Conservation (phyloP, 2,888 invertebrate genomes). For the Melitaea athalia region DNA sequence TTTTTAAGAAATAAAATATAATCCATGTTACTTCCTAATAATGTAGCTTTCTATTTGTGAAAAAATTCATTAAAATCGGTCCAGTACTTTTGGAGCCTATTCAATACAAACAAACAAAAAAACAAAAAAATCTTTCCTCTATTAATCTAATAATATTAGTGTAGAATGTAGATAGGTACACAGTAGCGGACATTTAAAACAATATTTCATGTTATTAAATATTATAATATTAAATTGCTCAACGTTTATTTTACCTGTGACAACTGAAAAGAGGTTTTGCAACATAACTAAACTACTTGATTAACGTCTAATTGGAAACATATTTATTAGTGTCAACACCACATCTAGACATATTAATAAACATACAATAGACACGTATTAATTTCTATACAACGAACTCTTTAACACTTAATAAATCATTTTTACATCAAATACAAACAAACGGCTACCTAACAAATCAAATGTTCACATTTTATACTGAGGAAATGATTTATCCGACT, state of each 20-base stretch:
- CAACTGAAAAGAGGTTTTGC: background rate
- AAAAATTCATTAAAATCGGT: too few relatives aligned
- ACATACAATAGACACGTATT: background rate
- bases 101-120: too few relatives aligned
- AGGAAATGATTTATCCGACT: background rate
- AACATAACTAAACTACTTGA: background rate
- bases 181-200: background rate
- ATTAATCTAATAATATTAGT: too few relatives aligned
- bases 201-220: background rate
- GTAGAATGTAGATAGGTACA: too few relatives aligned
- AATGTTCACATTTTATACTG: background rate
- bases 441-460: conserved; percentile 2
- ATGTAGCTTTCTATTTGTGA: too few relatives aligned
- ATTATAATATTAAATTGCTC: background rate
- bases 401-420: background rate
- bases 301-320: background rate
- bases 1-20: too few relatives aligned
- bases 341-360: background rate
- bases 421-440: conserved; percentile 1
- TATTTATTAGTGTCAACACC: conserved; percentile 6
- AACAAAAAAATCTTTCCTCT: too few relatives aligned
- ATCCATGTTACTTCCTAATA: too few relatives aligned
- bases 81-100: too few relatives aligned
- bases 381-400: background rate
- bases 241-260: background rate